phyloP scores from a whole-genome alignment of 1,140 invertebrate genomes.

The Matsumurasca onukii region DNA sequence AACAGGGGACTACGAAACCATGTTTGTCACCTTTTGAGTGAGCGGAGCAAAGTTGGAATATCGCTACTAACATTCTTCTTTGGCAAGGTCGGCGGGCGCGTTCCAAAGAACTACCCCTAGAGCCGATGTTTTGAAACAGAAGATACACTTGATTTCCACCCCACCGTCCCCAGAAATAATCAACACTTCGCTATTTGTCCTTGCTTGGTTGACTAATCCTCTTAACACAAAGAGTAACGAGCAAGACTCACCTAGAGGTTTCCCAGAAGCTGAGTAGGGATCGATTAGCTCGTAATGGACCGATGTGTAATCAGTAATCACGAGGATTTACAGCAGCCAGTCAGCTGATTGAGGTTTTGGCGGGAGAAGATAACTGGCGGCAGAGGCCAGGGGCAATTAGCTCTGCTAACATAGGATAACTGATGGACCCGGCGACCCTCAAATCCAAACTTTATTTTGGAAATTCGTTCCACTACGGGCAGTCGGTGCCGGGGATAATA shows the following conservation, averaged over 20 bases:
- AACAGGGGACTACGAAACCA: too few relatives aligned
- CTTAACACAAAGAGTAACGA: neutral
- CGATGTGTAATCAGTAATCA: conserved; percentile 14
- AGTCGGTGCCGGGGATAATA: conserved; percentile 9
- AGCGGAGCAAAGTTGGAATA: too few relatives aligned
- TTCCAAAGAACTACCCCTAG: too few relatives aligned
- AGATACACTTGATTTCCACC: too few relatives aligned
- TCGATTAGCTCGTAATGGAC: conserved; percentile 13
- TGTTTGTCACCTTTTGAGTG: too few relatives aligned
- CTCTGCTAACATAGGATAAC: conserved; percentile 3
- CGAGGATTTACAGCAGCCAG: too few relatives aligned
- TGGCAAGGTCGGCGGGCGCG: too few relatives aligned
- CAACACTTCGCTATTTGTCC: too few relatives aligned
- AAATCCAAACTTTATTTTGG: conserved; percentile 26
- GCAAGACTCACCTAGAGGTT: neutral
- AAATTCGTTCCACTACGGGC: conserved; percentile 22
- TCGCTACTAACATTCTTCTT: too few relatives aligned
- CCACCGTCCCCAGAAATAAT: too few relatives aligned
- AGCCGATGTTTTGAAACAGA: too few relatives aligned
- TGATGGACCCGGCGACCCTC: conserved; percentile 1
- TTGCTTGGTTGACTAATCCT: too few relatives aligned
- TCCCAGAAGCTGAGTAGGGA: neutral
- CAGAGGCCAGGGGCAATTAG: neutral
- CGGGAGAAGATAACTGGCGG: neutral
- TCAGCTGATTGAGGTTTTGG: neutral